Conservation (phyloP, 2,113 vertebrate species). For the Stercorarius parasiticus region DNA sequence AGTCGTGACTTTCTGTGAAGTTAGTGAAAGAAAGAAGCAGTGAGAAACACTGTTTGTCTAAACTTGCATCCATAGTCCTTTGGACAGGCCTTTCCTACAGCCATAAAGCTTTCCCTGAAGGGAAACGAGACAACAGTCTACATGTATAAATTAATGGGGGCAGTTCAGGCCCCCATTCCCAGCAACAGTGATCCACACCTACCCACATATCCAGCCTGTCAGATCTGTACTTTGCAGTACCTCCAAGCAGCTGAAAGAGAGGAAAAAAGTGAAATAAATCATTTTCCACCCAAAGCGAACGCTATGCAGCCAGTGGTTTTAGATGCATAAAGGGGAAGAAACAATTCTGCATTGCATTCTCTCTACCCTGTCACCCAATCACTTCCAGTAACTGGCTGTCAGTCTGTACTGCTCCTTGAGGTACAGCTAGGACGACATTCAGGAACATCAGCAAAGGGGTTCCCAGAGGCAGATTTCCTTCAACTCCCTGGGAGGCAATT, state of each 20-base stretch:
- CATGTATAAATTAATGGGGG: not conserved
- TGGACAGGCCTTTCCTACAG: not conserved
- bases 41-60: not conserved
- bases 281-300: not conserved
- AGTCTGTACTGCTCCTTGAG: not conserved
- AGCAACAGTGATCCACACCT: constrained; percentile 22
- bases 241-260: constrained; percentile 69
- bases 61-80: not conserved
- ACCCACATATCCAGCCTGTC: constrained; percentile 78
- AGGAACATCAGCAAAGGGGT: not conserved
- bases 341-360: not conserved
- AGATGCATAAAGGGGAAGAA: not conserved
- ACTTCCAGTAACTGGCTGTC: not conserved
- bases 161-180: not conserved
- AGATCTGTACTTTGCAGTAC: constrained; percentile 70
- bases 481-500: not conserved
- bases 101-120: not conserved
- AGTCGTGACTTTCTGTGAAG: constrained; percentile 70
- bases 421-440: not conserved
- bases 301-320: not conserved
- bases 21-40: not conserved
- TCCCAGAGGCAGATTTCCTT: not conserved
- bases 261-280: not conserved
- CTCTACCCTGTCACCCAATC: not conserved
- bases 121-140: not conserved